Evolutionary conservation across 2,888 invertebrate species (phyloP).

Genomic region (Crematogaster levior): DNA sequence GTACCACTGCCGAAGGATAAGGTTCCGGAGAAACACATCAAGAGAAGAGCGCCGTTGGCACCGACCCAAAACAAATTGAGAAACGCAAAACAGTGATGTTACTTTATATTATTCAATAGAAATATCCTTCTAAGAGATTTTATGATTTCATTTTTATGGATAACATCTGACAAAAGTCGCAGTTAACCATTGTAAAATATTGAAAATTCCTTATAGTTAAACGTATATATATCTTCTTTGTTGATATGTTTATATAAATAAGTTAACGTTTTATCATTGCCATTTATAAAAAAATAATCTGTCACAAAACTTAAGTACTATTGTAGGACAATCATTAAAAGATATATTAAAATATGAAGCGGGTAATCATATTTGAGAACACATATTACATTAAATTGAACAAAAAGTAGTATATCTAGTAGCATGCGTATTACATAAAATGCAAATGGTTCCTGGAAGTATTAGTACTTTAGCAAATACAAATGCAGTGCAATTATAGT

Average conservation of each 20-base stretch:
- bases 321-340: background rate
- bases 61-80: slow-evolving; percentile 76
- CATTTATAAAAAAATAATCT: slow-evolving; percentile 13
- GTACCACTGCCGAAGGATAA: slow-evolving; percentile 72
- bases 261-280: slow-evolving; percentile 1
- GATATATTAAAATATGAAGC: background rate
- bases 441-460: background rate
- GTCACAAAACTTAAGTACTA: background rate
- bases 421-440: too few relatives aligned
- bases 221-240: background rate
- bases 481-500: background rate
- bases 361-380: background rate
- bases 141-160: background rate
- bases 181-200: background rate
- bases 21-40: slow-evolving; percentile 79
- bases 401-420: background rate
- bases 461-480: background rate
- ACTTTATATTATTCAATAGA: background rate
- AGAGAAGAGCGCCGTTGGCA: slow-evolving; percentile 80
- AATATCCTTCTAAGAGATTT: slow-evolving; percentile 13
- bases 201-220: background rate
- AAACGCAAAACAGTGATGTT: slow-evolving; percentile 65
- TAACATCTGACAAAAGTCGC: background rate
- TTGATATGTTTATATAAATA: background rate
- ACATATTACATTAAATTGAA: background rate